Base-by-base conservation (phyloP, 2,888 invertebrate genomes). In the Ecliptopera silaceata region DNA sequence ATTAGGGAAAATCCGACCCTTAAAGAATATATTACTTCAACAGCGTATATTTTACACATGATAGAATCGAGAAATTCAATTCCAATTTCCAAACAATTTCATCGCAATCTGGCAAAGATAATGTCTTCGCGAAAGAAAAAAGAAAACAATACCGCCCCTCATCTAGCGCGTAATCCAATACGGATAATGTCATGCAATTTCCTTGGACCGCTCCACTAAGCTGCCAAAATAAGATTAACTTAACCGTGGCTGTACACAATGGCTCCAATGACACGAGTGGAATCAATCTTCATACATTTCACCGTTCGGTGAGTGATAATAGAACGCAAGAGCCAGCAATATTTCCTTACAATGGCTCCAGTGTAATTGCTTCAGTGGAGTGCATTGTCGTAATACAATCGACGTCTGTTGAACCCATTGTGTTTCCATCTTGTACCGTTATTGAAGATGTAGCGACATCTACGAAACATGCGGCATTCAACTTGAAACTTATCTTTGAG, bases 361-460 rank as follows among this genome's bases (percentile, higher is more conserved):
- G 71, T 74, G 80, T 82, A 80, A 82, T 82, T 82, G 79, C 77
- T 68, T 68, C 68, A 73, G 70, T 68, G 74, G 74, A 80, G 72
- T 77, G 79, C 80, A 77, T 79, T 79, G 76, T 76, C 70, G 82
- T 80, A 80, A 78, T 73, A 77, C 74, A 77, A 79, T 80, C 74
- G 75, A 70, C 66, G 69, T 70, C 77, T 76, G 76, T 75, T 70
- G 72, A 64, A 67, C 68, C 68, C 70, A 61, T 64, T 61, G 63
- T 70, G 72, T 69, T 72, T 49, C 57, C 49, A 53, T 54, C 48
- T 51, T 48, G 56, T 59, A 34, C 49, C 57, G 62, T 54, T 63
- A 63, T 64, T 56, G 56, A 59, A 62, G 60, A 63, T 55, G 48
- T 56, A 56, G 59, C 63, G 60, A 64, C 59, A 57, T 62, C 59